Base-by-base conservation (phyloP, 2,888 invertebrate species). In the Sepiola atlantica region DNA sequence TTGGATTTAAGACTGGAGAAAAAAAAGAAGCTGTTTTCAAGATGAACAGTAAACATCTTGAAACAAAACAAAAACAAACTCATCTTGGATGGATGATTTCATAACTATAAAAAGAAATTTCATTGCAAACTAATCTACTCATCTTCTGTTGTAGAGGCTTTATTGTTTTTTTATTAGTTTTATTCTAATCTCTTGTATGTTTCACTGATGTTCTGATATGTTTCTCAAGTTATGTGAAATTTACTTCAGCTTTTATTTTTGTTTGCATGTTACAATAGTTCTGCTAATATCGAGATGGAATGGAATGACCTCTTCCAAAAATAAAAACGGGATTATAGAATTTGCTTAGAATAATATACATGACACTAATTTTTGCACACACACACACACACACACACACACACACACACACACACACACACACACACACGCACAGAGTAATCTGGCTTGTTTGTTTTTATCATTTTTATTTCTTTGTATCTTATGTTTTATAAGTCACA, bases 241-340 rank as follows among this genome's bases (percentile, higher is more conserved):
- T 77, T 77, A 32, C 77, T n/a, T 16, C n/a, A 16, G 77, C 18
- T n/a, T 77, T 77, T n/a, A n/a, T 77, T 77, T n/a, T 77, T 77
- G 77, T 77, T 32, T 77, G 77, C 77, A n/a, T 77, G 77, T 77
- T 77, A n/a, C n/a, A 8, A n/a, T n/a, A 77, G 77, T 32, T n/a
- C 14, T 77, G 77, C 77, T 77, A n/a, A 77, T 77, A n/a, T 77
- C n/a, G n/a, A 77, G n/a, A 77, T 77, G n/a, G 10, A 77, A n/a
- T 32, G 77, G n/a, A n/a, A 77, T n/a, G 77, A 77, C 77, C 77
- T 77, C 32, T 77, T n/a, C 77, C 77, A 77, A 77, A 77, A 77
- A 77, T 77, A 77, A 77, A 77, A 77, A 10, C 14, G 18, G 77
- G 77, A 77, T 77, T 77, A 77, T 77, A 16, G n/a, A 77, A 77